Conservation (phyloP, 2,113 vertebrate genomes). For the Lucifuga dentata region DNA sequence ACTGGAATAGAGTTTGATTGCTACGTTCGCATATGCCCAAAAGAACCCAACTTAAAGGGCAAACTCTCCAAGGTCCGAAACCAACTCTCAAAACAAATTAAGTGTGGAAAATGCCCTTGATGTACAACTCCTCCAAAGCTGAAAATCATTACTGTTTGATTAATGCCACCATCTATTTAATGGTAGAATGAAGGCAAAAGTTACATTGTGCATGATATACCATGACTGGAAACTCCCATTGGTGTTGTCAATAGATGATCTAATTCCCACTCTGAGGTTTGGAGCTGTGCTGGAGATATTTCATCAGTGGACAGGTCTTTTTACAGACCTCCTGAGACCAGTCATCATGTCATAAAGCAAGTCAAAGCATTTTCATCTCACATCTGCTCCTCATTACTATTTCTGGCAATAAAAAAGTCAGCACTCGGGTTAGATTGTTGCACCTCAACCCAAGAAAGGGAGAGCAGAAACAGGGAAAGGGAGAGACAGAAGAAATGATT, state of each 20-base stretch:
- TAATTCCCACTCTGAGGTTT: slow-evolving; percentile 66
- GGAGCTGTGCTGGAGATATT: slow-evolving; percentile 71
- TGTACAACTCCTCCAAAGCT: slow-evolving; percentile 13
- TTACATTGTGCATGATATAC: slow-evolving; percentile 53
- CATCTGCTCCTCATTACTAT: slow-evolving; percentile 85
- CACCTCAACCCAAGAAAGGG: slow-evolving; percentile 64
- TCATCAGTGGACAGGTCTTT: slow-evolving; percentile 77
- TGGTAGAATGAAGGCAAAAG: slow-evolving; percentile 37
- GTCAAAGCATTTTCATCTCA: slow-evolving; percentile 83
- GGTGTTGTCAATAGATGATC: slow-evolving; percentile 70
- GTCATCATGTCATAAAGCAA: slow-evolving; percentile 82
- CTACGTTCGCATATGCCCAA: no score
- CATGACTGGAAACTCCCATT: slow-evolving; percentile 32
- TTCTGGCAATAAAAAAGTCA: slow-evolving; percentile 74
- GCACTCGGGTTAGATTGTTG: slow-evolving; percentile 60
- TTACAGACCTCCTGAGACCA: slow-evolving; percentile 77
- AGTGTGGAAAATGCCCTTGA: no score
- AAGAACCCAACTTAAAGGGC: no score
- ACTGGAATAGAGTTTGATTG: no score
- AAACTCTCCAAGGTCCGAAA: no score
- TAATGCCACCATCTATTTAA: slow-evolving; percentile 16
- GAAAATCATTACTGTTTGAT: slow-evolving; percentile 22
- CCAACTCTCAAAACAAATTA: no score
- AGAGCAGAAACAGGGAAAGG: slow-evolving; percentile 32
- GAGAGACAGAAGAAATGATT: slow-evolving; percentile 36